A percentile compares a stretch with the other conserved stretches of the same genome.
These are phyloP conservation scores for Sarcophaga caerulescens DNA, from an alignment of 2,888 invertebrate genomes.

Conservation along the genomic window DNA sequence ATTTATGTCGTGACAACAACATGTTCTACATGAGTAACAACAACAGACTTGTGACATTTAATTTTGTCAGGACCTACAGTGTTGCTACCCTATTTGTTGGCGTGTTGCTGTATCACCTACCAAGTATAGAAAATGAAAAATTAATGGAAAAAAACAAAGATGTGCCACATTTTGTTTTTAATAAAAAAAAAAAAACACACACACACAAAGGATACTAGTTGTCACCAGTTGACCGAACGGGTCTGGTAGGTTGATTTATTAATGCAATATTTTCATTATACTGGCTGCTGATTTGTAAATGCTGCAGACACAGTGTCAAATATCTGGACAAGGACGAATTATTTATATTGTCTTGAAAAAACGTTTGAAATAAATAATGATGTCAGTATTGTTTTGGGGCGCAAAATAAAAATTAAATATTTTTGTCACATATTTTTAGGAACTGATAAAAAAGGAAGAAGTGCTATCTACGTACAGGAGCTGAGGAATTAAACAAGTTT, in stretches of 20 bases:
- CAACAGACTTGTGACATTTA: constrained; percentile 5
- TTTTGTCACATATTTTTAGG: too few relatives aligned
- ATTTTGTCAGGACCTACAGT: not conserved
- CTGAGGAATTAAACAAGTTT: too few relatives aligned
- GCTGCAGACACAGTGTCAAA: not conserved
- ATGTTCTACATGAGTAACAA: constrained; percentile 28
- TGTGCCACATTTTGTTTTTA: not conserved
- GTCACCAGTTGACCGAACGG: constrained; percentile 36
- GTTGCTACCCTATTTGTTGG: not conserved
- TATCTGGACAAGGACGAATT: not conserved
- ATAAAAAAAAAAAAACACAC: too few relatives aligned
- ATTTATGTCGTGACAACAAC: constrained; percentile 43
- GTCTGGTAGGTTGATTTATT: constrained; percentile 29
- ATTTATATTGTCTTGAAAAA: not conserved
- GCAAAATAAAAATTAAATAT: too few relatives aligned
- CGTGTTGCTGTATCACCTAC: not conserved
- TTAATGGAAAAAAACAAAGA: not conserved
- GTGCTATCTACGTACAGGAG: too few relatives aligned
- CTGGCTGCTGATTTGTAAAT: not conserved
- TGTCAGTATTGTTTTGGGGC: too few relatives aligned
- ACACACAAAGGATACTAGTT: not conserved
- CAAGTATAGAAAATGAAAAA: not conserved
- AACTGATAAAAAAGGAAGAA: too few relatives aligned
- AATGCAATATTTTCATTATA: constrained; percentile 1
- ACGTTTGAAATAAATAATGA: too few relatives aligned